Evolutionary conservation across 2,888 invertebrate species (phyloP).

Genomic region (Psylliodes chrysocephalus): DNA sequence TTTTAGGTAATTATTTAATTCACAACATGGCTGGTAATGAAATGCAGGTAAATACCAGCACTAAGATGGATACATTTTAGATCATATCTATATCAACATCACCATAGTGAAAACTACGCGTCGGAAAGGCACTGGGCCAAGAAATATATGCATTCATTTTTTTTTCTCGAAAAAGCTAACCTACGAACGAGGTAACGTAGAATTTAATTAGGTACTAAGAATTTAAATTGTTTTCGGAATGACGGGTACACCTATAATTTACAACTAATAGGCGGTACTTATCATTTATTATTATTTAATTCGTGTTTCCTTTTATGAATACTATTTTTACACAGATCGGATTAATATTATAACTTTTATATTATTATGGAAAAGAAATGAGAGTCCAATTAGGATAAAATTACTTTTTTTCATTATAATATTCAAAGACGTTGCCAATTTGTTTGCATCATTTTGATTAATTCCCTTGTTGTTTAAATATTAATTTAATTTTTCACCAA

Average conservation of each 20-base stretch:
- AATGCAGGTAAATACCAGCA: conserved; percentile 29
- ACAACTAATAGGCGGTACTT: neutral
- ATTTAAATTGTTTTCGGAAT: conserved; percentile 13
- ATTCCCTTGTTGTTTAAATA: no score
- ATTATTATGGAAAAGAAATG: no score
- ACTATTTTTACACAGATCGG: no score
- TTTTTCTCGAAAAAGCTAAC: conserved; percentile 4
- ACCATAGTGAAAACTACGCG: conserved; percentile 9
- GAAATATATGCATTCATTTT: conserved; percentile 17
- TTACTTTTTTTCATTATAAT: no score
- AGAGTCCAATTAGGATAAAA: no score
- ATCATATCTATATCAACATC: conserved; percentile 27
- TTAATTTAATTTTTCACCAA: no score
- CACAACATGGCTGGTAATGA: conserved; percentile 26
- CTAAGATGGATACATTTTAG: conserved; percentile 29
- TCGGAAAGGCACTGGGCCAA: neutral
- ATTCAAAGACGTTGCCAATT: no score
- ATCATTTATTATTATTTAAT: neutral
- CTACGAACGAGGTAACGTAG: neutral
- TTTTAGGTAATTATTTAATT: conserved; percentile 31
- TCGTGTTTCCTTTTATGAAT: no score
- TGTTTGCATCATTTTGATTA: no score
- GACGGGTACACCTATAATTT: neutral
- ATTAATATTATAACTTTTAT: no score
- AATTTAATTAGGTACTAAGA: conserved; percentile 17